Evolutionary conservation across 2,888 invertebrate genomes (phyloP).

Genomic region (Protodeltote pygarga): DNA sequence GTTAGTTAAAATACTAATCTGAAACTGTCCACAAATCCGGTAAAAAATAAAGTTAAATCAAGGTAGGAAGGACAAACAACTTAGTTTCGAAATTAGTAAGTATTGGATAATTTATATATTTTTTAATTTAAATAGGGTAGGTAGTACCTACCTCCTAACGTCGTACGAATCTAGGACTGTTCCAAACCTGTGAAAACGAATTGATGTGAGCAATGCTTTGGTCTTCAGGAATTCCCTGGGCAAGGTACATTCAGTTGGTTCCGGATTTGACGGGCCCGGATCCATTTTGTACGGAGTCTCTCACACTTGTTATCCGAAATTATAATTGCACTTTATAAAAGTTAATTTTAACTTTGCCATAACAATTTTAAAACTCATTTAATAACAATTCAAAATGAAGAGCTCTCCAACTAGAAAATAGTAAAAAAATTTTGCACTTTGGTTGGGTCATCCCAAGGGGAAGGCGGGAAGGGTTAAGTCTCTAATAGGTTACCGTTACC

Average conservation of each 20-base stretch:
- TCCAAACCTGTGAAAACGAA: conserved; percentile 2
- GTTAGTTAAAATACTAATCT: neutral
- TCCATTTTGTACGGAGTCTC: neutral
- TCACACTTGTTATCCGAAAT: neutral
- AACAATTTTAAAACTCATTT: neutral
- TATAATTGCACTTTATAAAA: neutral
- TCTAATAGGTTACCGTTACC: neutral
- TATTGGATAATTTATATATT: too few species aligned
- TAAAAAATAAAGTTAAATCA: too few species aligned
- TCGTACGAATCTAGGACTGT: neutral
- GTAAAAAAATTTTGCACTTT: neutral
- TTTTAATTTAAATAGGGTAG: too few species aligned
- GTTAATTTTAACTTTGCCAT: neutral
- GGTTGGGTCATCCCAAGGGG: neutral
- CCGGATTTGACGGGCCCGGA: neutral
- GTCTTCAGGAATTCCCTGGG: neutral
- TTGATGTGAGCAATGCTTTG: conserved; percentile 1
- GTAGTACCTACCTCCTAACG: too few species aligned
- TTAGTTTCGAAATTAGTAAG: too few species aligned
- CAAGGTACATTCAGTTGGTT: neutral
- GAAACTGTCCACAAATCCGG: neutral
- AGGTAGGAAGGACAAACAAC: too few species aligned
- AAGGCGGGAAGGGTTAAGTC: neutral
- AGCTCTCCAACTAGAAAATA: too few species aligned
- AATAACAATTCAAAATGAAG: too few species aligned